Evolutionary conservation across 2,888 invertebrate genomes (phyloP), one percentile per base, ranked within the genome.

Genomic region (Ophion ventricosus): DNA sequence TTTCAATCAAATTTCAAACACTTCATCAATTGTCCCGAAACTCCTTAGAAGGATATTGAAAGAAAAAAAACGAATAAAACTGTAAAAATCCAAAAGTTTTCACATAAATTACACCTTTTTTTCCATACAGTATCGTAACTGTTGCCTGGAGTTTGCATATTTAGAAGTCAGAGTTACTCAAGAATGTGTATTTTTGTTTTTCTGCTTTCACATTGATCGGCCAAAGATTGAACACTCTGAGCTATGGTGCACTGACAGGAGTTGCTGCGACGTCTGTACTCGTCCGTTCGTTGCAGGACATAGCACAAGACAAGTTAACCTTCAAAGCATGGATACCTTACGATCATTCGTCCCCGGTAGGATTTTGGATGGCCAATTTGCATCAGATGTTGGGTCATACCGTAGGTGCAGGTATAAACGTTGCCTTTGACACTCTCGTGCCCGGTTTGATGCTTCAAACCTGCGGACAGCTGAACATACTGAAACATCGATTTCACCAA

Each of bases 391-490:
- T 57, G 1, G 54, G 29, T 56, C 70, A 70, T 11, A 5, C 61
- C 4, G 2, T 35, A 10, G 61, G 81, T 40, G 81, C 81, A 5
- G 64, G 25, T 57, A 29, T 87, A 23, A 86, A 84, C 57, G 80
- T 87, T 26, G 83, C 84, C 23, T 86, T 88, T 5, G 88, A 88
- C 63, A 86, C 87, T 1, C 82, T 88, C 20, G 83, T 88, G 8
- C 86, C 86, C 8, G 86, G 81, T 7, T 72, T 87, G 5, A 87
- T 83, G 43, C 59, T 88, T 29, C 83, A 79, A 20, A 82, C 70
- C n/a, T 88, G 87, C 29, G 88, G 84, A 0, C 88, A 88, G 66
- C 76, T 88, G 57, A 85, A 85, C 26, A 67, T 88, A 57, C 74
- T 88, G 1, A 72, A 83, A n/a, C 64, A 85, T 59, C 88, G 88